Conservation (phyloP, 2,888 invertebrate genomes). For the Phengaris arion region DNA sequence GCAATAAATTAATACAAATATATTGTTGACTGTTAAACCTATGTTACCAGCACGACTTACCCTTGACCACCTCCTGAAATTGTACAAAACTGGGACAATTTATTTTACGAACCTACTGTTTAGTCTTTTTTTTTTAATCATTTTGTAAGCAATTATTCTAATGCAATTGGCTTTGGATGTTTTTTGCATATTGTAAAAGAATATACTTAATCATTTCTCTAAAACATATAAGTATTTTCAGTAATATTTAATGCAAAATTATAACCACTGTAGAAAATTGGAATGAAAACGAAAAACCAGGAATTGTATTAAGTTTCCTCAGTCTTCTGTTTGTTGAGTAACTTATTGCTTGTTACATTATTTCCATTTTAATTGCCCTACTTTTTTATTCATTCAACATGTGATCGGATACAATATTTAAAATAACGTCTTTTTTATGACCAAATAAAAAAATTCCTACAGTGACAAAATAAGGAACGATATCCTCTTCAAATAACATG, state of each 20-base stretch:
- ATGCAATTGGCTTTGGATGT: conserved; percentile 32
- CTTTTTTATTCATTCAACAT: conserved; percentile 10
- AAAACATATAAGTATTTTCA: background rate
- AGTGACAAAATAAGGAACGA: background rate
- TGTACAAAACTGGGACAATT: background rate
- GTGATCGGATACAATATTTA: background rate
- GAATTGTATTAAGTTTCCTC: background rate
- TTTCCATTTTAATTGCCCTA: background rate
- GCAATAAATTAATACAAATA: conserved; percentile 13
- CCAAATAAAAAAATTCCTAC: background rate
- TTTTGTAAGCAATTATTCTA: background rate
- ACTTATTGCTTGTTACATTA: conserved; percentile 16
- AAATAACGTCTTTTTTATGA: background rate
- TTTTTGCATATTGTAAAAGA: no score
- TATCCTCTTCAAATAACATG: background rate
- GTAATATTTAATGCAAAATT: background rate
- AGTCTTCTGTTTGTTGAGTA: background rate
- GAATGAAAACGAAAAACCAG: background rate
- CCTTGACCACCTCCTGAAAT: background rate
- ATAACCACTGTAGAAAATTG: conserved; percentile 6
- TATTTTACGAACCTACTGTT: conserved; percentile 39
- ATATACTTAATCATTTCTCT: no score
- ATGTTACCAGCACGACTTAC: conserved; percentile 21
- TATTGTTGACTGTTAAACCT: conserved; percentile 27
- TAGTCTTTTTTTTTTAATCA: conserved; percentile 62